Evolutionary conservation across 2,797 vertebrate species (phyloP).

Genomic region (Lepus oiostolus): DNA sequence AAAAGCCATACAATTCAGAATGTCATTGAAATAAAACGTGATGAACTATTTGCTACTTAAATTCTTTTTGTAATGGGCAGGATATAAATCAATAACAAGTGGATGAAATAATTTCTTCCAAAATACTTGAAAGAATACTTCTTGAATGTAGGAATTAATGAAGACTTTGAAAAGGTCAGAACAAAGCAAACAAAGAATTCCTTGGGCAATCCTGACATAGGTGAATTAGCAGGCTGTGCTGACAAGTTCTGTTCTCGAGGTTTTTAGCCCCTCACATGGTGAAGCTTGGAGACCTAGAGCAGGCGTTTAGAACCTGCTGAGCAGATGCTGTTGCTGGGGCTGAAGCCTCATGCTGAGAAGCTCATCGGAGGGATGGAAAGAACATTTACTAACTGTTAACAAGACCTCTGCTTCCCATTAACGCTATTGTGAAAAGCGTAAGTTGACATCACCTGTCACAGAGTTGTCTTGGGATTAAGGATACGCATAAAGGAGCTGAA

Average conservation of each 20-base stretch:
- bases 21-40: slow-evolving; percentile 43
- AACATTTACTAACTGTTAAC: background rate
- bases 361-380: background rate
- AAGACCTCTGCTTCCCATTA: background rate
- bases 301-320: background rate
- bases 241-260: background rate
- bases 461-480: background rate
- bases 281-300: background rate
- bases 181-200: slow-evolving; percentile 58
- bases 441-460: background rate
- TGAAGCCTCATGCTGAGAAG: background rate
- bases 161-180: slow-evolving; percentile 57
- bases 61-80: slow-evolving; percentile 56
- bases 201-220: background rate
- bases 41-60: slow-evolving; percentile 52
- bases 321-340: background rate
- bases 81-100: slow-evolving; percentile 56
- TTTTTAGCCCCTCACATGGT: background rate
- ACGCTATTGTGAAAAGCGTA: background rate
- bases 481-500: background rate
- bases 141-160: slow-evolving; percentile 33
- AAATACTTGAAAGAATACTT: slow-evolving; percentile 53
- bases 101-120: slow-evolving; percentile 55
- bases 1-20: slow-evolving; percentile 17
- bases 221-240: background rate